Base-by-base conservation (phyloP, 1,140 invertebrate species). In the Belonocnema kinseyi region DNA sequence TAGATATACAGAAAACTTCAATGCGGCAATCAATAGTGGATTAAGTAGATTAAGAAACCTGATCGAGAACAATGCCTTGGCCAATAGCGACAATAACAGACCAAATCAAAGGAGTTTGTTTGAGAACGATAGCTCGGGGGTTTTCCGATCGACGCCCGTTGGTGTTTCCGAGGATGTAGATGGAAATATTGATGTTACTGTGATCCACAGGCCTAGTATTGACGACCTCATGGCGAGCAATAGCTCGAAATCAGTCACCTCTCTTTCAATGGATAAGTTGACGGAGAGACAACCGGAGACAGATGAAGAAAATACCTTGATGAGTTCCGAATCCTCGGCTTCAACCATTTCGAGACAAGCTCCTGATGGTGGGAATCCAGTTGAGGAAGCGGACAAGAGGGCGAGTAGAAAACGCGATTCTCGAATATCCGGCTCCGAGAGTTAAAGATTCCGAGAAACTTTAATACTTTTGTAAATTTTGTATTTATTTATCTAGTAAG, bases 341-440 rank as follows among this genome's bases (percentile, higher is more conserved):
- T 85, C 84, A 16, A 86, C 79, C 19, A 74, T 87, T n/a, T 88
- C 88, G 3, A 85, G 90, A 76, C 90, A 91, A 82, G 90, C 90
- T 3, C 90, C 90, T 12, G 90, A 91, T 75, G 90, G 90, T 26
- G 90, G 89, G 1, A 91, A 91, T 72, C 89, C 90, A 3, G 72
- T 86, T 10, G 90, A 91, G 77, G 90, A 91, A 79, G 58, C 85
- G 7, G 50, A 50, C 1, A 75, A 56, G 8, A 66, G 26, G 61
- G 33, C 40, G 26, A 66, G 61, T 66, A 66, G 40, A 33, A 66
- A 66, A 66, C 21, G 40, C 61, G 40, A 66, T 16, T 66, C 40
- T 40, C 61, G 13, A 10, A 66, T 40, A 40, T 66, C n/a, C 40
- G n/a, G 40, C 8, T 66, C 40, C 40, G 13, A 66, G 12, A 66